Conservation (phyloP, 2,888 invertebrate species). For the Torymus texanus region DNA sequence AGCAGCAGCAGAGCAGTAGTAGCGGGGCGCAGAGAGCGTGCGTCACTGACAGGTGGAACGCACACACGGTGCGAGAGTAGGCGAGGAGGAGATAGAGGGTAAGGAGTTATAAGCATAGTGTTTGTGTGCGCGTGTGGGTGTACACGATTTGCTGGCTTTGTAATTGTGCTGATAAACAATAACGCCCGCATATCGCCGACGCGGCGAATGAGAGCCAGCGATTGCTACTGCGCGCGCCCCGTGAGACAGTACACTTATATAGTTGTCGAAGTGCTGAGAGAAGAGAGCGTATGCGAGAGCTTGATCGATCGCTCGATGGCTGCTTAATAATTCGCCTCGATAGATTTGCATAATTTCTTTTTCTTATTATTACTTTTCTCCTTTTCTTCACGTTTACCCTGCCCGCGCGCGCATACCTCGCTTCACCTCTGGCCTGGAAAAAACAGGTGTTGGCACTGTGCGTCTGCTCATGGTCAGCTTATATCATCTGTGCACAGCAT, state of each 20-base stretch:
- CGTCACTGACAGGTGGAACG: constrained; percentile 44
- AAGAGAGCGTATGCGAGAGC: too few species aligned
- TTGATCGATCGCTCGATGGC: too few species aligned
- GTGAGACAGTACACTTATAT: neutral
- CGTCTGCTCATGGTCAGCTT: neutral
- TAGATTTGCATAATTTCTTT: too few species aligned
- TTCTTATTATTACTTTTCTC: too few species aligned
- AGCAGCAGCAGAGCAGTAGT: constrained; percentile 2
- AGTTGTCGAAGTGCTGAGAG: too few species aligned
- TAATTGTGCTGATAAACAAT: constrained; percentile 5
- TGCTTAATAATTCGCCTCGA: too few species aligned
- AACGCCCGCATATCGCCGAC: neutral
- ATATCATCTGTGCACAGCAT: neutral
- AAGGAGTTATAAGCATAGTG: neutral
- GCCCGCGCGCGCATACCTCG: too few species aligned
- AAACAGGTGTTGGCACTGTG: constrained; percentile 11
- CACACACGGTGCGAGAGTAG: constrained; percentile 8
- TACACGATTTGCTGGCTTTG: too few species aligned
- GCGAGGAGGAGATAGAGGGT: constrained; percentile 28
- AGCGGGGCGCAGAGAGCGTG: constrained; percentile 12
- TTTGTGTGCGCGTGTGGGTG: too few species aligned
- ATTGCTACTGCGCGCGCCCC: neutral
- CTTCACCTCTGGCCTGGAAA: neutral
- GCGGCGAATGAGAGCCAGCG: neutral
- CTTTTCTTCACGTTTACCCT: too few species aligned